Evolutionary conservation across 2,113 vertebrate genomes (phyloP), one percentile per base, ranked within the genome.

Genomic region (Serilophus lunatus): DNA sequence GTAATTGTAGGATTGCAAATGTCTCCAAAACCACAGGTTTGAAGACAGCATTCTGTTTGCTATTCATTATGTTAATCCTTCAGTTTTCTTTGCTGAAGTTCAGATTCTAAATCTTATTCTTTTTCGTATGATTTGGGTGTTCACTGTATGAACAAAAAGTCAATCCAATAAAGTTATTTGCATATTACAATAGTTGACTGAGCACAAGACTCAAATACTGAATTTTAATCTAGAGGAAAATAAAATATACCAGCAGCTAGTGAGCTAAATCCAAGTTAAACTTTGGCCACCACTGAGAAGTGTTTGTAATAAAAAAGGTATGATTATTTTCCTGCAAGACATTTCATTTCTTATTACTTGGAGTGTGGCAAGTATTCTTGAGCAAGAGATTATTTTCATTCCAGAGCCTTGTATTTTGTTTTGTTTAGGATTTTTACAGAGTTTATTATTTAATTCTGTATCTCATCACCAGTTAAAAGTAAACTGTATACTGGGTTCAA

Each of bases 61-160:
- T 80, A 65, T 88, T 95, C 61, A 90, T 86, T 93, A 86, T 88
- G 63, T 72, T 95, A 96, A 95, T 95, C 83, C 80, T 88, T 82
- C 53, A 1, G 3, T 68, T 92, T 94, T 87, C n/a, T 75, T 92
- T 83, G 56, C 74, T 86, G 64, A 72, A 53, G 26, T 77, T 87
- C 19, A 10, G 69, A 57, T 74, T 93, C 31, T 60, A 54, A 90
- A 72, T 80, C 40, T 92, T 82, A 68, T 40, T 95, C 29, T 40
- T 51, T 38, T 78, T 80, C 1, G 0, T 70, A 42, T 47, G 56
- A 71, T 84, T 91, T 82, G 20, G 20, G 11, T 81, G 44, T 75
- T 91, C 69, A 54, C 6, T 75, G 23, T 71, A 35, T 35, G 63
- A 94, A 31, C 35, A 83, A 86, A 94, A 77, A 75, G 28, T 51